Percentiles rank a stretch among this genome's conserved stretches.
Conservation (phyloP, 2,797 vertebrate species). For the Peromyscus aztecus region DNA sequence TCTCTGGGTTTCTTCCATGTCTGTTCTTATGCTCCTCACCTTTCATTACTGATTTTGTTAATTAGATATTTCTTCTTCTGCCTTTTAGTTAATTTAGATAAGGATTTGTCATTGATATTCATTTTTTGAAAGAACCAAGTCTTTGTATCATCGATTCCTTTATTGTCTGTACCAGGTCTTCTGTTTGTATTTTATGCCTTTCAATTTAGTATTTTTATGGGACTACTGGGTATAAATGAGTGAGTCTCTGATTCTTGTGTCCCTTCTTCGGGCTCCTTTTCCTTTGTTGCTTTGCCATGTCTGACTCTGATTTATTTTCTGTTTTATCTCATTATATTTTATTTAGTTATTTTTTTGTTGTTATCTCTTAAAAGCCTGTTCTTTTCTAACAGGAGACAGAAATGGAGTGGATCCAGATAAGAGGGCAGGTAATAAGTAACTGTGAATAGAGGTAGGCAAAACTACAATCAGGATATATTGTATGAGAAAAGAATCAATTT, state of each 20-base stretch:
- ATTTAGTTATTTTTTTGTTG: background rate
- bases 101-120: background rate
- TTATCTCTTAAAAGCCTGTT: background rate
- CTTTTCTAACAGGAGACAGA: background rate
- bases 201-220: background rate
- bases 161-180: background rate
- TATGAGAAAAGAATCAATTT: background rate
- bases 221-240: background rate
- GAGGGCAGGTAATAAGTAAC: background rate
- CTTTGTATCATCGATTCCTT: background rate
- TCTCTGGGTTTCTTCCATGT: background rate
- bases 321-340: background rate
- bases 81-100: background rate
- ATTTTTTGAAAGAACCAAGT: background rate
- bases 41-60: background rate
- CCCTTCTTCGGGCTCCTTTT: background rate
- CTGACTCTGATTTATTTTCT: background rate
- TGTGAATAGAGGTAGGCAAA: background rate
- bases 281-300: background rate
- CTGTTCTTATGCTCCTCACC: background rate
- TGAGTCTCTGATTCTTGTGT: background rate
- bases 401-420: background rate
- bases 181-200: background rate
- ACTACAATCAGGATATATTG: background rate
- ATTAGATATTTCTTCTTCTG: background rate